Percentiles rank a stretch among this genome's conserved stretches.
Evolutionary conservation across 2,888 invertebrate species (phyloP).

Genomic region (Argyresthia goedartella): DNA sequence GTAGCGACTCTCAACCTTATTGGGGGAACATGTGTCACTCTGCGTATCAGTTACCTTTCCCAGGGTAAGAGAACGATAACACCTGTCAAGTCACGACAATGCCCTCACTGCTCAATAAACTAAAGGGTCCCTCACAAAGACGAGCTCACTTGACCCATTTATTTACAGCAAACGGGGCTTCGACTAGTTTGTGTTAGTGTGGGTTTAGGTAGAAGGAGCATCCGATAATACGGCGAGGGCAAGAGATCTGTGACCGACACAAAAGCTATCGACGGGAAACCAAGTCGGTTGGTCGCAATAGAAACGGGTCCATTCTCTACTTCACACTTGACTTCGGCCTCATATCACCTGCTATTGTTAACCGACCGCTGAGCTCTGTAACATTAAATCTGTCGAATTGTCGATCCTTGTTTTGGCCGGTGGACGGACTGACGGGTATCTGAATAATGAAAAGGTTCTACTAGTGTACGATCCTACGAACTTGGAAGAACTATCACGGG

Average conservation of each 20-base stretch:
- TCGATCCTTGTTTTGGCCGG: background rate
- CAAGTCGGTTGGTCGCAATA: conserved; percentile 16
- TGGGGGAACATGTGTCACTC: too few relatives aligned
- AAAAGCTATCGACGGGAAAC: conserved; percentile 23
- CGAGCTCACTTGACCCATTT: background rate
- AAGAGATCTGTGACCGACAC: conserved; percentile 15
- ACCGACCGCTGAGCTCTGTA: background rate
- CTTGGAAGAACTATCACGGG: too few relatives aligned
- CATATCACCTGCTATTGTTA: conserved; percentile 17
- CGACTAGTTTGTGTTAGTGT: background rate
- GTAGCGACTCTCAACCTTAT: too few relatives aligned
- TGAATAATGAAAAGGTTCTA: conserved; percentile 14
- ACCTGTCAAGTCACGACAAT: too few relatives aligned
- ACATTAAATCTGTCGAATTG: too few relatives aligned
- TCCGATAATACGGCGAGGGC: too few relatives aligned
- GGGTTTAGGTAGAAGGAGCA: background rate
- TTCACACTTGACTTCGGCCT: conserved; percentile 22
- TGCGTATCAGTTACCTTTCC: too few relatives aligned
- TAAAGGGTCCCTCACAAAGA: background rate
- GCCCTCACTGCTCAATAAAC: too few relatives aligned
- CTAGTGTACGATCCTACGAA: background rate
- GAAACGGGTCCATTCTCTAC: conserved; percentile 9
- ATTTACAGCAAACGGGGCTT: background rate
- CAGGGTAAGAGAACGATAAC: too few relatives aligned
- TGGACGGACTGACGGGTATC: conserved; percentile 10